Evolutionary conservation across 2,888 invertebrate genomes (phyloP).

Genomic region (Aproaerema taeniolella): DNA sequence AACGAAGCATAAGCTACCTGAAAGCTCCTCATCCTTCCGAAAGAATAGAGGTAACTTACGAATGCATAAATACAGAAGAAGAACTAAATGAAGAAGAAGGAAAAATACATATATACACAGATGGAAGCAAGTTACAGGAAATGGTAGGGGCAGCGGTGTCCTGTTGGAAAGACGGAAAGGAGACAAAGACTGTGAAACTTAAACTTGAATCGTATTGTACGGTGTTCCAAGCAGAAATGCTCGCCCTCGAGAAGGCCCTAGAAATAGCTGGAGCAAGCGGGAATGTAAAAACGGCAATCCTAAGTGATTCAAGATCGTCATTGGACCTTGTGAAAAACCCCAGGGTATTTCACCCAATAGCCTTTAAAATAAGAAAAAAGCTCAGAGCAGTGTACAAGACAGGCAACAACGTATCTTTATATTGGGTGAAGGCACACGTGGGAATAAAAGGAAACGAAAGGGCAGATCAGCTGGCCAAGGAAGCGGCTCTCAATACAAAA

Average conservation of each 20-base stretch:
- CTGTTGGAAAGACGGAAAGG: not conserved
- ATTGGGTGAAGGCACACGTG: not conserved
- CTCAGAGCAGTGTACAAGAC: not conserved
- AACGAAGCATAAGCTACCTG: slow-evolving; percentile 3
- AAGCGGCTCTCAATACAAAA: slow-evolving; percentile 8
- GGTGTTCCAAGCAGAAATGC: slow-evolving; percentile 7
- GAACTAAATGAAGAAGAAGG: not conserved
- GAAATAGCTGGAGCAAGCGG: no score
- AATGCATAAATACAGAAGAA: not conserved
- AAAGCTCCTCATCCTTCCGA: slow-evolving; percentile 10
- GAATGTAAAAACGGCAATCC: not conserved
- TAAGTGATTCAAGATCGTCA: not conserved
- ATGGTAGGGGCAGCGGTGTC: slow-evolving; percentile 10
- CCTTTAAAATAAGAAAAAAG: not conserved
- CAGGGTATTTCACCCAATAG: not conserved
- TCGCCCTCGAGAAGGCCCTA: slow-evolving; percentile 1
- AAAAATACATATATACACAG: slow-evolving; percentile 8
- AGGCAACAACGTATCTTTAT: not conserved
- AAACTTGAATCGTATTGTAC: slow-evolving; percentile 1
- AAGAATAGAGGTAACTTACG: not conserved
- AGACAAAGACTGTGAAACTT: slow-evolving; percentile 3
- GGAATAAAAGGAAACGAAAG: not conserved
- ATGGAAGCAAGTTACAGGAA: slow-evolving; percentile 17
- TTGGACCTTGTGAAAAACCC: not conserved
- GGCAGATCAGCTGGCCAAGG: slow-evolving; percentile 15